These are phyloP conservation scores for Nebria ingens DNA, from an alignment of 1,140 invertebrate species.

Conservation along the genomic window DNA sequence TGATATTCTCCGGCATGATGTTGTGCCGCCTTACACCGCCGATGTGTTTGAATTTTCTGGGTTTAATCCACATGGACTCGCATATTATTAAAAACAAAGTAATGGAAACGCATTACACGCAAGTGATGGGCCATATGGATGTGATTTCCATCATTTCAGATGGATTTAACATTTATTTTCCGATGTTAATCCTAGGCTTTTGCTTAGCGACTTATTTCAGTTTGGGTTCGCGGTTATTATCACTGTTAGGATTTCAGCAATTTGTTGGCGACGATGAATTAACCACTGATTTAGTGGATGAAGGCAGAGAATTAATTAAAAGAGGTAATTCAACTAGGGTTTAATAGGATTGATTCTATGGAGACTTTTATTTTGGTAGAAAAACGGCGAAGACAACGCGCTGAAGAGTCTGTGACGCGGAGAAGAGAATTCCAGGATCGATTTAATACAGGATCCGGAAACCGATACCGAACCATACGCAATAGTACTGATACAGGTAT, in stretches of 20 bases:
- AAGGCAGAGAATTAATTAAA: conserved; percentile 83
- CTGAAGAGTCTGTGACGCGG: conserved; percentile 63
- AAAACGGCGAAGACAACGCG: conserved; percentile 67
- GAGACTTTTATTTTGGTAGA: conserved; percentile 41
- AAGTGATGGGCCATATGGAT: conserved; percentile 99
- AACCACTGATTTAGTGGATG: conserved; percentile 84
- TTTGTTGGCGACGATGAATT: conserved; percentile 90
- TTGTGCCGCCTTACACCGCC: conserved; percentile 94
- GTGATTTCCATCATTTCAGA: conserved; percentile 93
- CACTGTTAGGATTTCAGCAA: conserved; percentile 88
- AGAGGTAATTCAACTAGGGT: conserved; percentile 45
- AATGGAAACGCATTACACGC: conserved; percentile 80
- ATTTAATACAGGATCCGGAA: conserved; percentile 40
- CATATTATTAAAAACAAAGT: conserved; percentile 79
- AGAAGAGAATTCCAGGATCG: conserved; percentile 60
- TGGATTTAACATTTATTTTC: conserved; percentile 99
- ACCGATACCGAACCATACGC: conserved; percentile 41
- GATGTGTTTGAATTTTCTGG: conserved; percentile 96
- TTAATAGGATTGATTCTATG: conserved; percentile 8
- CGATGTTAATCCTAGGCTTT: conserved; percentile 89
- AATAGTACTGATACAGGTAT: conserved; percentile 42
- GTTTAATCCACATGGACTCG: conserved; percentile 96
- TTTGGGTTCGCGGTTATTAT: conserved; percentile 79
- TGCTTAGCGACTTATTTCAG: conserved; percentile 93
- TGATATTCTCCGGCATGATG: conserved; percentile 98